These are phyloP conservation scores for Hypomesus transpacificus DNA, from an alignment of 2,113 vertebrate genomes.

Conservation along the genomic window DNA sequence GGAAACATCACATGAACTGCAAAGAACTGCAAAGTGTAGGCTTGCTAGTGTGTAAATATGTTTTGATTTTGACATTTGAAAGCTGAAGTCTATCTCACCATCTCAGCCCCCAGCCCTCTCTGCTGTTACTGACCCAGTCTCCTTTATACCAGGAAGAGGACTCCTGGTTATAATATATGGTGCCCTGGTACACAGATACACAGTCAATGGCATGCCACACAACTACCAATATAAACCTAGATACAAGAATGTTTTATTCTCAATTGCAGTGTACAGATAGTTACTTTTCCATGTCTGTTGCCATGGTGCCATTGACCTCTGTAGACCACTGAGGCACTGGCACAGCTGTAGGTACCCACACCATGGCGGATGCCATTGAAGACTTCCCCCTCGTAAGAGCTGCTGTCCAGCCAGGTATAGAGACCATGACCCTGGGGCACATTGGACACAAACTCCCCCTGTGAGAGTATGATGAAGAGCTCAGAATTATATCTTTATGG, in stretches of 20 bases:
- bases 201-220: background rate
- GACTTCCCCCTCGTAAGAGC: slow-evolving; percentile 80
- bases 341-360: slow-evolving; percentile 74
- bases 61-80: too few species aligned
- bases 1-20: too few species aligned
- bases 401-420: slow-evolving; percentile 84
- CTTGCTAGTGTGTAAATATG: too few species aligned
- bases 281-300: slow-evolving; percentile 85
- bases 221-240: background rate
- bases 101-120: slow-evolving; percentile 81
- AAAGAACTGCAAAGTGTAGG: too few species aligned
- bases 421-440: slow-evolving; percentile 70
- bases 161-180: slow-evolving; percentile 76
- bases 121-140: slow-evolving; percentile 81
- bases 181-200: slow-evolving; percentile 71
- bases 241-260: background rate
- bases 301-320: slow-evolving; percentile 81
- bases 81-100: slow-evolving; percentile 66
- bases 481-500: background rate
- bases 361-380: slow-evolving; percentile 76
- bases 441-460: slow-evolving; percentile 86
- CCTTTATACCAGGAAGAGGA: slow-evolving; percentile 87
- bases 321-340: slow-evolving; percentile 66
- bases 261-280: background rate
- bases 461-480: slow-evolving; percentile 25